Evolutionary conservation across 2,888 invertebrate genomes (phyloP), one percentile per base, ranked within the genome.

Genomic region (Mechanitis messenoides): DNA sequence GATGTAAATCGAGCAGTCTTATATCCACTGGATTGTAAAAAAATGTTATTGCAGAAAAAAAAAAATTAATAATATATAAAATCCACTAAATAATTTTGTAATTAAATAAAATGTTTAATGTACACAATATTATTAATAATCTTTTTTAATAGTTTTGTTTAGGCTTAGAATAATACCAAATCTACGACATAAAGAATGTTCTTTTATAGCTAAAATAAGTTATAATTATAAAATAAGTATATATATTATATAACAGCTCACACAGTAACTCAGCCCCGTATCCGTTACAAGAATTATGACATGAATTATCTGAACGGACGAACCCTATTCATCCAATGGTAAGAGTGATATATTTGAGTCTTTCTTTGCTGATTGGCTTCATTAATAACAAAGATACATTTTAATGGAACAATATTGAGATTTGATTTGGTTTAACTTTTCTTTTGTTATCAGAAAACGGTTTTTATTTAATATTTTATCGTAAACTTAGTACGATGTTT

Each of bases 211-310:
- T 20, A 20, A 31, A 53, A 31, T 53, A 53, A 53, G 4, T 53
- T 0, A 46, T 11, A 42, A 31, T 33, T 55, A 9, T 3, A 42
- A 42, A 42, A 9, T 7, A 3, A 11, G 3, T 11, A 11, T 42
- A 42, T 9, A 42, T 9, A 42, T 9, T 20, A 4, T 20, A 53
- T 35, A 50, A 42, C n/a, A 63, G 63, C 65, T 61, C 4, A 45
- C 28, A 38, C 4, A 38, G 5, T 7, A 7, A 7, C 35, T 12
- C 20, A 12, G 42, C 59, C 46, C 50, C 45, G 54, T 33, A 45
- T 58, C 55, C 50, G 45, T 50, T 50, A 57, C 53, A 63, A 66
- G 63, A 66, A 64, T 61, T 66, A 61, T 64, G 64, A 64, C 58
- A 58, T 47, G 20, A 57, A 58, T 64, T 66, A 61, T 66, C 61